A percentile compares a stretch with the other conserved stretches of the same genome.
phyloP scores from a whole-genome alignment of 53 echinoderm and acorn worm species.

The Antedon mediterranea region DNA sequence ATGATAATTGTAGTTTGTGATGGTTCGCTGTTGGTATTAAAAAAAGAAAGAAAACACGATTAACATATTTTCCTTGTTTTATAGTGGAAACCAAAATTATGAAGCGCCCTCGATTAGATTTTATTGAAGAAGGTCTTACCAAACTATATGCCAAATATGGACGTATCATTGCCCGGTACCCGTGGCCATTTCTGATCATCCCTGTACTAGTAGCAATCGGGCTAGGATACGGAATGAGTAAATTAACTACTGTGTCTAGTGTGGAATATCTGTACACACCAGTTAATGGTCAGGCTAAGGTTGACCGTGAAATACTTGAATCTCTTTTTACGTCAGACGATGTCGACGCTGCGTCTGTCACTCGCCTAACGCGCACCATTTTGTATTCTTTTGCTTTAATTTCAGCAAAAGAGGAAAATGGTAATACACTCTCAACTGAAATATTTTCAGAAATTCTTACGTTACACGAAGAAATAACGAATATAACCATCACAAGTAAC shows the following conservation, averaged over 20 bases:
- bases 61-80: background rate
- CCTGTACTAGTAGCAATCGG: background rate
- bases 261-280: conserved; percentile 6
- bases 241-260: background rate
- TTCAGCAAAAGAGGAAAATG: background rate
- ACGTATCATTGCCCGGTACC: background rate
- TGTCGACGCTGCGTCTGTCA: background rate
- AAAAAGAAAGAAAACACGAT: too few species aligned
- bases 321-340: background rate
- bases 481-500: background rate
- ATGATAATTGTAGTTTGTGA: too few species aligned
- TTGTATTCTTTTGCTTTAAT: background rate
- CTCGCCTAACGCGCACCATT: background rate
- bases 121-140: background rate
- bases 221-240: background rate
- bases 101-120: background rate
- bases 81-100: background rate
- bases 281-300: background rate
- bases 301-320: background rate
- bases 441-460: background rate
- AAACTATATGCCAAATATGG: background rate
- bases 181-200: background rate
- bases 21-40: too few species aligned
- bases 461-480: background rate
- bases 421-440: background rate